Conservation (phyloP, 2,113 vertebrate species). For the Corapipo altera region DNA sequence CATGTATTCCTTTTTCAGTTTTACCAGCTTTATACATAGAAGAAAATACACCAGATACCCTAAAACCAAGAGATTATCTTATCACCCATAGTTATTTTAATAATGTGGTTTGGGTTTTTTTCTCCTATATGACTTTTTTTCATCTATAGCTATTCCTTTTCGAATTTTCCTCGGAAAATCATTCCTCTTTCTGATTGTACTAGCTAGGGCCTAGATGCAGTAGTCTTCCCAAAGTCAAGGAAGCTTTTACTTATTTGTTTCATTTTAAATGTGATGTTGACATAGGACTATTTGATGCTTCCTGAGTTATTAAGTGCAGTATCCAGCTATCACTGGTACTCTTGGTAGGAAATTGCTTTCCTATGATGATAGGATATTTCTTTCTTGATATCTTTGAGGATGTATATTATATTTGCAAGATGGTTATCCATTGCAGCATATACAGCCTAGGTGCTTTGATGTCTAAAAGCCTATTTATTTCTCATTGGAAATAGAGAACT, state of each 20-base stretch:
- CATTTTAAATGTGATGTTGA: background rate
- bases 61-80: background rate
- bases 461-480: background rate
- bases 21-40: background rate
- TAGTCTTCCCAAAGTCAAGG: background rate
- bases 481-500: background rate
- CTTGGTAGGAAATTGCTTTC: background rate
- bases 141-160: background rate
- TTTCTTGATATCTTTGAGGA: background rate
- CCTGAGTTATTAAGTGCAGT: background rate
- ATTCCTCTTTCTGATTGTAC: background rate
- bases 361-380: background rate
- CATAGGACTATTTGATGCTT: background rate
- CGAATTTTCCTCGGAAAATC: background rate
- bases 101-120: background rate
- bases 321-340: background rate
- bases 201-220: background rate
- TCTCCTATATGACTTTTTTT: background rate
- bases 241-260: background rate
- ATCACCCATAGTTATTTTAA: background rate
- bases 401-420: background rate
- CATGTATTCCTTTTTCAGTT: background rate
- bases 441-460: background rate
- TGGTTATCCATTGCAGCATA: background rate
- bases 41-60: background rate